phyloP scores from a whole-genome alignment of 2,888 invertebrate species.

The Nezara viridula region DNA sequence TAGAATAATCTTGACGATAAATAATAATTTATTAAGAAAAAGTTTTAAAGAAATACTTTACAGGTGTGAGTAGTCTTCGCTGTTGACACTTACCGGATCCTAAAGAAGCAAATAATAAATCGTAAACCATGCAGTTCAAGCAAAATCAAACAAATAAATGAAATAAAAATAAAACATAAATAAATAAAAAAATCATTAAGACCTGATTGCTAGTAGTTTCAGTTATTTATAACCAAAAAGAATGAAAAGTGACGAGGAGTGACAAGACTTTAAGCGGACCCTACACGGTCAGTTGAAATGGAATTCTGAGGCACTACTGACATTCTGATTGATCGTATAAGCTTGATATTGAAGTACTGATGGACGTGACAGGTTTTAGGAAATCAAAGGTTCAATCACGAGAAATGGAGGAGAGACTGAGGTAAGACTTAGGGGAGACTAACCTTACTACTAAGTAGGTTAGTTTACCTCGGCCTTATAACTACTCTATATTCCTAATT shows the following conservation, averaged over 20 bases:
- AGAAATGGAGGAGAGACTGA: too few species aligned
- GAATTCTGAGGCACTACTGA: too few species aligned
- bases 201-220: background rate
- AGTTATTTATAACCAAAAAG: background rate
- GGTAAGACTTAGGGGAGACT: too few species aligned
- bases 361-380: too few species aligned
- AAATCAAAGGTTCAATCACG: too few species aligned
- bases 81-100: conserved; percentile 56
- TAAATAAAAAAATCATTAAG: background rate
- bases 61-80: conserved; percentile 27
- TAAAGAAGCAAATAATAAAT: conserved; percentile 51
- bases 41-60: conserved; percentile 50
- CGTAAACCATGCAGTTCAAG: conserved; percentile 43
- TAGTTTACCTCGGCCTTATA: too few species aligned
- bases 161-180: conserved; percentile 10
- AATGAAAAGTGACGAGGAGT: background rate
- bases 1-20: background rate
- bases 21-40: conserved; percentile 23
- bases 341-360: too few species aligned
- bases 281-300: too few species aligned
- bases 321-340: too few species aligned
- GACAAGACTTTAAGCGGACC: background rate
- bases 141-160: conserved; percentile 41
- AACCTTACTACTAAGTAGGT: too few species aligned
- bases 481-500: too few species aligned